These are phyloP conservation scores for Sisyra terminalis DNA, from an alignment of 2,888 invertebrate genomes.

Conservation along the genomic window DNA sequence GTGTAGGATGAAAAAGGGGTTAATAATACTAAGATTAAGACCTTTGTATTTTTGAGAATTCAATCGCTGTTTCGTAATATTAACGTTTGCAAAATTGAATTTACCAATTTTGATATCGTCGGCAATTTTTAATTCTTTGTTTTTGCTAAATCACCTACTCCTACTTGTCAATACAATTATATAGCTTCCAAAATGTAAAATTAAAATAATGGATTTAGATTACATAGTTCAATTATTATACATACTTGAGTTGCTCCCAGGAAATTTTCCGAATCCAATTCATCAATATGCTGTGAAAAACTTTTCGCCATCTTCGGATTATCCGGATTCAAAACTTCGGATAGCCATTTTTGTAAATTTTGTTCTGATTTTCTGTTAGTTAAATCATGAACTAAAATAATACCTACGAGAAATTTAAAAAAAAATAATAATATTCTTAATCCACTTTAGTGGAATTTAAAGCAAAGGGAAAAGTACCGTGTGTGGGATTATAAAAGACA, in stretches of 20 bases:
- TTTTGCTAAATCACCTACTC: too few relatives aligned
- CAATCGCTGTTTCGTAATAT: too few relatives aligned
- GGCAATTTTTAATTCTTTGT: too few relatives aligned
- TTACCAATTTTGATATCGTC: too few relatives aligned
- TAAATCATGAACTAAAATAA: slow-evolving; percentile 92
- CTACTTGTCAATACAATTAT: too few relatives aligned
- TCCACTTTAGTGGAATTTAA: neutral
- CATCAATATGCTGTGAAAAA: slow-evolving; percentile 36
- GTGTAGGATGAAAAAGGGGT: too few relatives aligned
- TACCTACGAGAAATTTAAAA: slow-evolving; percentile 34
- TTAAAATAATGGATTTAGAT: too few relatives aligned
- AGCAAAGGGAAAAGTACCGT: slow-evolving; percentile 55
- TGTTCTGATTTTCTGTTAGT: slow-evolving; percentile 92
- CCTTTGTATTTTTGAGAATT: too few relatives aligned
- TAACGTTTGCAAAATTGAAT: too few relatives aligned
- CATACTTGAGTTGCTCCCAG: slow-evolving; percentile 63
- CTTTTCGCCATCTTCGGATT: slow-evolving; percentile 25
- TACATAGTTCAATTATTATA: too few relatives aligned
- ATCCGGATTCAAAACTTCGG: slow-evolving; percentile 72
- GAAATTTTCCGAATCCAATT: slow-evolving; percentile 74
- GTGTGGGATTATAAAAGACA: slow-evolving; percentile 86
- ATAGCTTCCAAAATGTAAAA: too few relatives aligned
- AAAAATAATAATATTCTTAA: neutral
- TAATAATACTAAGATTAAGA: too few relatives aligned
- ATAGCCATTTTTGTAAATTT: slow-evolving; percentile 84